phyloP scores from a whole-genome alignment of 2,113 vertebrate genomes.

The Aegithalos caudatus region DNA sequence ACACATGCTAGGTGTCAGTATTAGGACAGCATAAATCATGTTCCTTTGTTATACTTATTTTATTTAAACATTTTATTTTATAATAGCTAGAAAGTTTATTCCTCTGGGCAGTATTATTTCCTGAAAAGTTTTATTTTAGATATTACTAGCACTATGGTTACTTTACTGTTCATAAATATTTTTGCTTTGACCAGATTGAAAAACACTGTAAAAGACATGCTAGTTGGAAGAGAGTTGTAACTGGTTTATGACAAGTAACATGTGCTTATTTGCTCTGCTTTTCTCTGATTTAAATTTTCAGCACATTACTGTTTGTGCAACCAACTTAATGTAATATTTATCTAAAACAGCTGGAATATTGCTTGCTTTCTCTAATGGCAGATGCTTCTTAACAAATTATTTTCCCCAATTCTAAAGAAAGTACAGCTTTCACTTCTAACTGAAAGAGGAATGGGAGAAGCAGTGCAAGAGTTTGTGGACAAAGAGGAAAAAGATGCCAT shows the following conservation, averaged over 20 bases:
- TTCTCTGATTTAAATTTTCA: not conserved
- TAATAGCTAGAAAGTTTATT: not conserved
- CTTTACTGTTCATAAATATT: not conserved
- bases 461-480: constrained; percentile 96
- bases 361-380: not conserved
- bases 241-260: not conserved
- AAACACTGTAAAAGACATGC: not conserved
- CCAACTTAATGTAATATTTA: not conserved
- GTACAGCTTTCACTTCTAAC: constrained; percentile 93
- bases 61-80: not conserved
- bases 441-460: constrained; percentile 95
- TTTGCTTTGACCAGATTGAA: not conserved
- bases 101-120: not conserved
- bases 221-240: not conserved
- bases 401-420: constrained; percentile 71
- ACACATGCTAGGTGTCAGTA: not conserved
- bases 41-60: not conserved
- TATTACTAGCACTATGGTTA: not conserved
- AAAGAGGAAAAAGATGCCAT: constrained; percentile 97
- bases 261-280: not conserved
- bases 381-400: not conserved
- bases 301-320: not conserved
- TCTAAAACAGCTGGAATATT: not conserved
- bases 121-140: not conserved
- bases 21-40: not conserved